These are phyloP conservation scores for Amazona guildingii DNA, from an alignment of 2,113 vertebrate genomes.

Conservation along the genomic window DNA sequence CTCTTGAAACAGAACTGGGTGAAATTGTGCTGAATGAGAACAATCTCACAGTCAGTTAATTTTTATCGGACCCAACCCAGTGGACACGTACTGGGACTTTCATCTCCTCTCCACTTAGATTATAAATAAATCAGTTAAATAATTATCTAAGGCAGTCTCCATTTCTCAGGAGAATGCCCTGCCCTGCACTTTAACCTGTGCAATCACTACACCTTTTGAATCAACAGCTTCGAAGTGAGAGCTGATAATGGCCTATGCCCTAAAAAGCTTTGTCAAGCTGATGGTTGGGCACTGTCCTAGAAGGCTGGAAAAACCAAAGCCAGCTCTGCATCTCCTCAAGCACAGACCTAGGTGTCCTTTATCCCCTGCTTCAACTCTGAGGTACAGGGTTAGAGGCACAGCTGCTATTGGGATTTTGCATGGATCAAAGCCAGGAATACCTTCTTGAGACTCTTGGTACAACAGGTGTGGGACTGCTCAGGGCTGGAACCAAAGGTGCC, in stretches of 20 bases:
- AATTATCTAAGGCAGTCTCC: neutral
- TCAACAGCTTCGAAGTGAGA: neutral
- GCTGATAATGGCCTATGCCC: neutral
- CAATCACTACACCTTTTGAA: neutral
- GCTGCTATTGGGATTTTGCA: neutral
- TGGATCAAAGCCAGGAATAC: neutral
- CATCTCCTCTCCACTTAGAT: neutral
- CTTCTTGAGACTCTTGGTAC: neutral
- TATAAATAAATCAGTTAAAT: neutral
- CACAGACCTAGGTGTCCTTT: neutral
- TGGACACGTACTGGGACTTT: neutral
- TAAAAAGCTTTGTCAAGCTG: neutral
- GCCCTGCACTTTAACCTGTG: neutral
- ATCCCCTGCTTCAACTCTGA: accelerated
- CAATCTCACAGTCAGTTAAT: neutral
- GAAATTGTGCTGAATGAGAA: neutral
- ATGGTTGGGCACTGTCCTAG: neutral
- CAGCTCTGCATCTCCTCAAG: neutral
- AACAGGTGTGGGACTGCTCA: neutral
- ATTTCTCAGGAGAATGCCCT: neutral
- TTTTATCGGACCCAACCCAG: neutral
- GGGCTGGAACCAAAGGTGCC: too few species aligned
- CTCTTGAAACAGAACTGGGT: neutral
- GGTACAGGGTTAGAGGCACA: neutral
- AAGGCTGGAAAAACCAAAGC: neutral